Evolutionary conservation across 2,797 vertebrate species (phyloP), one percentile per base, ranked within the genome.

Genomic region (Myotis myotis): DNA sequence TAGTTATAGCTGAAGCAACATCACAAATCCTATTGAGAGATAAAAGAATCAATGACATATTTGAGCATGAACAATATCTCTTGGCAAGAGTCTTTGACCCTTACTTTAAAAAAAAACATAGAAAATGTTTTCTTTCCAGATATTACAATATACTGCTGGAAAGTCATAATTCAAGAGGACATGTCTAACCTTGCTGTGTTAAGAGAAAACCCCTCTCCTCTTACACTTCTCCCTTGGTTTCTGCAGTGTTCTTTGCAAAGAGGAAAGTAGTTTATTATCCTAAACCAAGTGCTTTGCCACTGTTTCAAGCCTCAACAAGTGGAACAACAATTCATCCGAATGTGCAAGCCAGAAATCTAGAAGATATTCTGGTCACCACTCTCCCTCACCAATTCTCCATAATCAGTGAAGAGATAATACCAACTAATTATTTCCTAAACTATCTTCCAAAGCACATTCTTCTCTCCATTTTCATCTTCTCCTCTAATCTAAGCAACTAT

Each of bases 61-160:
- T 86, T 96, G 96, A 97, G 51, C 82, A 97, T 78, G 25, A 96
- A 95, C 90, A 98, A 80, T 97, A 97, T 96, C 89, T 94, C 94
- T 97, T 97, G 95, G 95, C 93, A 94, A 93, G 44, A 91, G 95
- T 97, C 84, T 85, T 97, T 98, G 96, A 96, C 95, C 78, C 85
- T 95, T 95, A 80, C 94, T 84, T 95, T 95, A 85, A 89, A 95
- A 96, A 97, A 96, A 97, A 93, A 33, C 96, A 97, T 96, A 95
- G 95, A 97, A 95, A 91, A 57, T 94, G 15, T 91, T 86, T 44
- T 33, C 36, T n/a, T 87, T 84, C 22, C 30, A 78, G 33, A 86
- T 25, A 80, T 33, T 68, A 68, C 51, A 94, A 87, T 51, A 80
- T 62, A 80, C 60, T 83, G 25, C 70, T 80, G 10, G 57, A 94